Evolutionary conservation across 2,888 invertebrate genomes (phyloP), one percentile per base, ranked within the genome.

Genomic region (Dolichopus griseipennis): DNA sequence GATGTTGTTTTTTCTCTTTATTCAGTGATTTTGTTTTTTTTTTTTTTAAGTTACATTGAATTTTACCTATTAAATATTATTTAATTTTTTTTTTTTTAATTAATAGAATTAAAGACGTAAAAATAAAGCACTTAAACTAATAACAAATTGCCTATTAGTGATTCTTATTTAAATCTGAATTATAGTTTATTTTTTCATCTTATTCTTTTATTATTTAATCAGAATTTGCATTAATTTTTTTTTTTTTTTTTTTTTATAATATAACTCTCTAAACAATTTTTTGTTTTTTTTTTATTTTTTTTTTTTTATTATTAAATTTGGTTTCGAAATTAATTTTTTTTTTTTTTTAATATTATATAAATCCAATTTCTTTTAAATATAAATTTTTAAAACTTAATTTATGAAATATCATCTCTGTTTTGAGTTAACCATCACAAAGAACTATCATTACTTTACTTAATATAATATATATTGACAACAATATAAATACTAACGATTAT

Each of bases 241-340:
- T 62, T 65, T 65, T 64, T 66, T 68, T 65, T 69, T 69, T 67
- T 70, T 68, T 66, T 65, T 69, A 71, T 73, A 75, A 73, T 73
- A 71, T 74, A 75, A 74, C 77, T 74, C 76, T 75, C 77, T 75
- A 76, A 77, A 76, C 74, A 73, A 73, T 74, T 75, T 37, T 37
- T 10, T 74, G 74, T 73, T 74, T 75, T 75, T 8, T 71, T 66
- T 64, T 65, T 43, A 8, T 41, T n/a, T 41, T n/a, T n/a, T n/a
- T n/a, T 18, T 20, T 22, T 41, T 10, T 18, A 18, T 67, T 12
- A 12, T 64, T 43, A 21, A n/a, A 21, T 43, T 63, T 61, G 52
- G 20, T 27, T 69, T 66, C 67, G 69, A 65, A 68, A 62, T 69
- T 67, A 67, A 27, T 66, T 34, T 68, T 65, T 68, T 41, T 63